Percentiles rank a stretch among this genome's conserved stretches.
Conservation (phyloP, 2,797 vertebrate species). For the Triplophysa yarkandensis region DNA sequence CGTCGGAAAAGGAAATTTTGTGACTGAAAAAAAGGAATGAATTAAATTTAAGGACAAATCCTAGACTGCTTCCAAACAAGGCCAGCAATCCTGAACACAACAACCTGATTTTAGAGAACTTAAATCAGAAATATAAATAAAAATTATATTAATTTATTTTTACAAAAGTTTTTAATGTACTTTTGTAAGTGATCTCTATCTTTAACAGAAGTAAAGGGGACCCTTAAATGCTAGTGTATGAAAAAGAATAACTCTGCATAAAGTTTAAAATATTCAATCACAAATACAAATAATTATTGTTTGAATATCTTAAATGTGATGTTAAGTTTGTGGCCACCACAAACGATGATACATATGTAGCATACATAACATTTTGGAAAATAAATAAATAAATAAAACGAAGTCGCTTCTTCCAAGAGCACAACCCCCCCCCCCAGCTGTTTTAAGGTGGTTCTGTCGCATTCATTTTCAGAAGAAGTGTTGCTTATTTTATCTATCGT, state of each 20-base stretch:
- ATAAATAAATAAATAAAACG: background rate
- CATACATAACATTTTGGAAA: background rate
- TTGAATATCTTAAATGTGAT: background rate
- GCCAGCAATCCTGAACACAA: slow-evolving; percentile 8
- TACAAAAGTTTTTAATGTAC: no score
- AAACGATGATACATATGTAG: background rate
- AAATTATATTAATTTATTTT: background rate
- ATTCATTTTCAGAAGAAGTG: no score
- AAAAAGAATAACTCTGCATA: no score
- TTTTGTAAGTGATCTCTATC: background rate
- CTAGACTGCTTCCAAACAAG: background rate
- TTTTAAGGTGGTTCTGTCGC: no score
- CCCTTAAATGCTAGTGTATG: no score
- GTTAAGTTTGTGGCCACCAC: background rate
- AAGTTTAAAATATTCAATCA: no score
- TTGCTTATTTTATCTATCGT: no score
- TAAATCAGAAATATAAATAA: background rate
- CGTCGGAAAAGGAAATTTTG: background rate
- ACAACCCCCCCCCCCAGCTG: no score
- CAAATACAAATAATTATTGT: background rate
- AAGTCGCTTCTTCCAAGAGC: background rate
- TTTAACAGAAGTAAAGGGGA: background rate
- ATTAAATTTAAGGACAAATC: slow-evolving; percentile 5
- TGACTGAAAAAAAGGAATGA: background rate
- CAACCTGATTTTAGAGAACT: slow-evolving; percentile 21